Evolutionary conservation across 1,140 invertebrate species (phyloP).

Genomic region (Cheumatopsyche charites): DNA sequence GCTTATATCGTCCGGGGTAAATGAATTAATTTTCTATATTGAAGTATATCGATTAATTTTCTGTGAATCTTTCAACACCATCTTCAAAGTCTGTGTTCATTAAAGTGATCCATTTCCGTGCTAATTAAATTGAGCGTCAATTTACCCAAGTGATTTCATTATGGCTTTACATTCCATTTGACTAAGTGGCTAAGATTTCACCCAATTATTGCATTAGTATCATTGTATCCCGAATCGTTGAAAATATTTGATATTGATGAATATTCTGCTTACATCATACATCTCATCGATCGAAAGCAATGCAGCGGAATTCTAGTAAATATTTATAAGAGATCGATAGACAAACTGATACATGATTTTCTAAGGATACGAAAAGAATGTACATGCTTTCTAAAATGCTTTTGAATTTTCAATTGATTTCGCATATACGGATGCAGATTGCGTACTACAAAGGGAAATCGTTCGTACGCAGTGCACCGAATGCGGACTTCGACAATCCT

Average conservation of each 20-base stretch:
- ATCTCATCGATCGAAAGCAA: neutral
- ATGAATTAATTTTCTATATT: slow-evolving; percentile 48
- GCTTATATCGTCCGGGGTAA: slow-evolving; percentile 75
- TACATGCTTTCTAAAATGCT: slow-evolving; percentile 18
- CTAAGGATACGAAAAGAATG: neutral
- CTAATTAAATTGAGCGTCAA: slow-evolving; percentile 29
- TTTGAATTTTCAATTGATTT: slow-evolving; percentile 21
- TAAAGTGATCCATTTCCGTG: slow-evolving; percentile 27
- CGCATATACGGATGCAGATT: slow-evolving; percentile 25
- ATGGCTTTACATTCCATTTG: slow-evolving; percentile 25
- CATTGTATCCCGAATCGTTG: neutral
- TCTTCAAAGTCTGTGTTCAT: neutral
- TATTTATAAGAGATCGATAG: neutral
- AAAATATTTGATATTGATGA: neutral
- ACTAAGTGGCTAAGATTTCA: slow-evolving; percentile 30
- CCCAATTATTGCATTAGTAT: slow-evolving; percentile 27
- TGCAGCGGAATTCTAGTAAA: neutral
- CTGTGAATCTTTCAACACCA: no score
- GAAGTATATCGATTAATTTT: no score
- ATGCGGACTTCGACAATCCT: neutral
- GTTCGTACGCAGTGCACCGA: slow-evolving; percentile 11
- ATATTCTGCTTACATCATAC: neutral
- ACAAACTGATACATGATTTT: neutral
- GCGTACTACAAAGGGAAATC: slow-evolving; percentile 7
- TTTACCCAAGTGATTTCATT: slow-evolving; percentile 21